Evolutionary conservation across 2,888 invertebrate species (phyloP).

Genomic region (Perithous albicinctus): DNA sequence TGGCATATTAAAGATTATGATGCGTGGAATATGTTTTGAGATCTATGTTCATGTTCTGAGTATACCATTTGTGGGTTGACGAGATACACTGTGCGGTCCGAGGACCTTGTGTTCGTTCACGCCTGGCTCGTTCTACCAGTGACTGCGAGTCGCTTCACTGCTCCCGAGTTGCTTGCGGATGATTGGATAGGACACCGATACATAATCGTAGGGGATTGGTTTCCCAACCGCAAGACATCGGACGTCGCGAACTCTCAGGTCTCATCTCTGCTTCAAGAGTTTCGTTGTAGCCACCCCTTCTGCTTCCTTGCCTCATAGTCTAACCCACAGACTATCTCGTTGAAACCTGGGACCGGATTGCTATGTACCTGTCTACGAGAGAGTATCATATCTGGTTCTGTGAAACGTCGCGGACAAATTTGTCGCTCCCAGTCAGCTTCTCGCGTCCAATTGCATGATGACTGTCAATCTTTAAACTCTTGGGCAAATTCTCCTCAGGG

Average conservation of each 20-base stretch:
- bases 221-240: conserved; percentile 51
- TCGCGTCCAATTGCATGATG: neutral
- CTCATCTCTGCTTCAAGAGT: conserved; percentile 27
- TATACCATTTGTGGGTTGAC: neutral
- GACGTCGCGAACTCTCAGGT: conserved; percentile 40
- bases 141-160: conserved; percentile 8
- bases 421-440: conserved; percentile 34
- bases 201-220: conserved; percentile 47
- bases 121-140: conserved; percentile 36
- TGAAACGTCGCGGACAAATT: conserved; percentile 35
- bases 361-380: conserved; percentile 29
- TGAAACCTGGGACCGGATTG: conserved; percentile 34
- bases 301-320: conserved; percentile 31
- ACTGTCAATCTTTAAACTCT: neutral
- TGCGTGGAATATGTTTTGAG: neutral
- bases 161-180: conserved; percentile 15
- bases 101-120: conserved; percentile 32
- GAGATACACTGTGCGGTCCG: conserved; percentile 26
- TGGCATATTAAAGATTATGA: neutral
- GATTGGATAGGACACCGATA: conserved; percentile 53
- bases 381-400: conserved; percentile 14
- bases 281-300: conserved; percentile 14
- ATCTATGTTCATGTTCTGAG: conserved; percentile 5
- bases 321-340: conserved; percentile 46
- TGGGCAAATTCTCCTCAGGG: neutral